Conservation (phyloP, 2,113 vertebrate genomes). For the Eulemur macaco region DNA sequence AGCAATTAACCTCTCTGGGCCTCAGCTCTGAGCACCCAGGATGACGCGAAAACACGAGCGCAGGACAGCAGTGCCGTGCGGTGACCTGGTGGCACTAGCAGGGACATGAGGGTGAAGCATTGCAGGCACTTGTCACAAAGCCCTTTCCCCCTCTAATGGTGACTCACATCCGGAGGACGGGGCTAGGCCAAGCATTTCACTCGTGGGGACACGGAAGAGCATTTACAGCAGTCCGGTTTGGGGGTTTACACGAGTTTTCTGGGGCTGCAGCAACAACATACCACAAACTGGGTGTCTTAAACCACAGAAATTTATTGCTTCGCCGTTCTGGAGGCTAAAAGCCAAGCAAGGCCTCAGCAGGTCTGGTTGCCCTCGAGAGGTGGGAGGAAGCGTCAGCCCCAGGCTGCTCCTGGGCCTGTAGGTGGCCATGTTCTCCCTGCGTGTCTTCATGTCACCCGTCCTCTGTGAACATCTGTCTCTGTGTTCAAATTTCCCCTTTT, state of each 20-base stretch:
- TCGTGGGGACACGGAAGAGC: background rate
- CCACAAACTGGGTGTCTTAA: background rate
- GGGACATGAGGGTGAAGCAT: rapidly evolving
- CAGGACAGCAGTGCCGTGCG: rapidly evolving
- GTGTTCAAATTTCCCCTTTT: background rate
- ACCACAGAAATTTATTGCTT: background rate
- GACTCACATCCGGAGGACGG: background rate
- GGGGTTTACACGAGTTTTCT: background rate
- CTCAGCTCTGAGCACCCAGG: background rate
- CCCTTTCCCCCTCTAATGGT: too few relatives aligned
- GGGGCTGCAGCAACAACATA: background rate
- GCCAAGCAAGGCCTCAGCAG: rapidly evolving
- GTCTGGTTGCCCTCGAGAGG: background rate
- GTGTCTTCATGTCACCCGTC: background rate
- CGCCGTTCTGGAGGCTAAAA: background rate
- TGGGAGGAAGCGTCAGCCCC: background rate
- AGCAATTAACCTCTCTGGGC: background rate
- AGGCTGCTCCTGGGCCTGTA: background rate
- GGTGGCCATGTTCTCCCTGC: background rate
- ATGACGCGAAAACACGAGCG: background rate
- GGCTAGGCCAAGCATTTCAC: background rate
- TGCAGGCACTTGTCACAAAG: rapidly evolving
- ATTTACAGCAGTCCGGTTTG: background rate
- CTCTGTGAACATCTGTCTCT: background rate
- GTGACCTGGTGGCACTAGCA: rapidly evolving